These are phyloP conservation scores for Lithophane socia DNA, from an alignment of 2,888 invertebrate genomes.

Conservation along the genomic window DNA sequence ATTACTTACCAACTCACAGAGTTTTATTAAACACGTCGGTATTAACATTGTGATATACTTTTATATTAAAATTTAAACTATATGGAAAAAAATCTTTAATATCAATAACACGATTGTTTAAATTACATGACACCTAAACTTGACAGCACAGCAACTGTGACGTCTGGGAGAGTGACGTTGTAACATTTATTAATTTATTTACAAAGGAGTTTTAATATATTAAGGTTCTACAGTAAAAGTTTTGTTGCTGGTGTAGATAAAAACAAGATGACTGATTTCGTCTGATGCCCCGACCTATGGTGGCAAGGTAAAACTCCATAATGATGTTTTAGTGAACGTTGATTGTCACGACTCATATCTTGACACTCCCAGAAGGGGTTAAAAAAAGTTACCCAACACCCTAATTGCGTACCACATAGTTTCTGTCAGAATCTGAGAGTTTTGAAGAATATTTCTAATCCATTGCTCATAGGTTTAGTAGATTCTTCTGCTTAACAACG, in stretches of 20 bases:
- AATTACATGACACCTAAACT: slow-evolving; percentile 72
- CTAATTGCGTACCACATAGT: no score
- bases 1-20: slow-evolving; percentile 83
- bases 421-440: no score
- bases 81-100: slow-evolving; percentile 64
- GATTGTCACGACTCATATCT: background rate
- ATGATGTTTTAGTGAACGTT: background rate
- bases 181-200: background rate
- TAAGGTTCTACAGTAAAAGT: slow-evolving; percentile 5
- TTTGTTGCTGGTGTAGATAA: background rate
- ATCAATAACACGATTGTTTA: slow-evolving; percentile 60
- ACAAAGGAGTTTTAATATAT: slow-evolving; percentile 1
- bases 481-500: no score
- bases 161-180: slow-evolving; percentile 26
- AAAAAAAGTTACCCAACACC: background rate
- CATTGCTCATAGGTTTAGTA: no score
- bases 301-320: background rate
- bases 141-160: slow-evolving; percentile 62
- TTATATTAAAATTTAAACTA: slow-evolving; percentile 64
- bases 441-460: no score
- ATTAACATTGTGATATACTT: slow-evolving; percentile 81
- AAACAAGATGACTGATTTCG: background rate
- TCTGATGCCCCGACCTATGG: background rate
- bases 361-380: background rate
- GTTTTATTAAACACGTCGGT: slow-evolving; percentile 87